Evolutionary conservation across 2,113 vertebrate species (phyloP).

Genomic region (Oceanodroma tethys): DNA sequence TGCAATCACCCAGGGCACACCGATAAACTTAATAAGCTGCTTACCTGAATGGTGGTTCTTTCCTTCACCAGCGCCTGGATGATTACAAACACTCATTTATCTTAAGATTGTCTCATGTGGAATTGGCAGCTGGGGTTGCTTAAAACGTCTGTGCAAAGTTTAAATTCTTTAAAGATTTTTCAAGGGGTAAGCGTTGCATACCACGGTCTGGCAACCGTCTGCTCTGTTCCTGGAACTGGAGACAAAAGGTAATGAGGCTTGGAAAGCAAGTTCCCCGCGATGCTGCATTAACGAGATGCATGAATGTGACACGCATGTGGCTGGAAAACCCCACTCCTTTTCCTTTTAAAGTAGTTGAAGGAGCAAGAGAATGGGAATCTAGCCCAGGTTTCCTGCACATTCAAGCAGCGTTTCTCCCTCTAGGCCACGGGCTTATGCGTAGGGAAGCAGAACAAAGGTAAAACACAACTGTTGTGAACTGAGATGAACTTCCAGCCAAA

Average conservation of each 20-base stretch:
- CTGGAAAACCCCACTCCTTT: conserved; percentile 35
- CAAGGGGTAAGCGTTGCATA: background rate
- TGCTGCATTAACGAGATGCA: background rate
- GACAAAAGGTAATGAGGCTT: conserved; percentile 50
- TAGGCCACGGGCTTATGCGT: background rate
- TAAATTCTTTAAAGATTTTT: conserved; percentile 39
- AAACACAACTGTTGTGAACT: conserved; percentile 19
- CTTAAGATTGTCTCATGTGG: conserved; percentile 32
- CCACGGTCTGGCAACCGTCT: conserved; percentile 18
- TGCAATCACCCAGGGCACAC: background rate
- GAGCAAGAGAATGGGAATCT: background rate
- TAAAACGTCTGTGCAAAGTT: background rate
- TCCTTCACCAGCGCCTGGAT: background rate
- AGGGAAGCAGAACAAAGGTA: conserved; percentile 50
- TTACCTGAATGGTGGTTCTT: conserved; percentile 7
- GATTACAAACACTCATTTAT: conserved; percentile 43
- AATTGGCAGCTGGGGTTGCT: conserved; percentile 41
- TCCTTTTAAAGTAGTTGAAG: background rate
- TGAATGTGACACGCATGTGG: background rate
- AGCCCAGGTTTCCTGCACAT: conserved; percentile 20
- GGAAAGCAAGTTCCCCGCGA: background rate
- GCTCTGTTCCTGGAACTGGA: background rate
- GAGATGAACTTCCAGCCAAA: conserved; percentile 44
- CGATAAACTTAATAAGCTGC: background rate
- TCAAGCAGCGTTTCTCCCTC: conserved; percentile 28